phyloP scores from a whole-genome alignment of 1,140 invertebrate genomes.

The Polypedilum pembai region DNA sequence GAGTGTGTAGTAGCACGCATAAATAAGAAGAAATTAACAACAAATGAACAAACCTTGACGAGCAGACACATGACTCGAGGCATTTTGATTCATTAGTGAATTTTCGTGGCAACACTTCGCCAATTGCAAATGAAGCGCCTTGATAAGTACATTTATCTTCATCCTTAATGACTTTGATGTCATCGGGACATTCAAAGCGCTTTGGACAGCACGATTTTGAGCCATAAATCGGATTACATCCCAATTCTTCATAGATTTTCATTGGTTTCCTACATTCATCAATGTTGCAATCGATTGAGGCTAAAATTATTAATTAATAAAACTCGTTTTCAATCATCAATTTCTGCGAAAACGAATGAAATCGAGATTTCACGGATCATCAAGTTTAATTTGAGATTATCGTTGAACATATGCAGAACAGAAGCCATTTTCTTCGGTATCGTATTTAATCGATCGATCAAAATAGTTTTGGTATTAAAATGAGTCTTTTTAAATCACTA shows the following conservation, averaged over 20 bases:
- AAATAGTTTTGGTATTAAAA: too few relatives aligned
- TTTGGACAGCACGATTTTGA: slow-evolving; percentile 10
- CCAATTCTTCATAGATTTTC: slow-evolving; percentile 6
- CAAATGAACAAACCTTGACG: background rate
- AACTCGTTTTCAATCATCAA: background rate
- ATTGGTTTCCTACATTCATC: slow-evolving; percentile 10
- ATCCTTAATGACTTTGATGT: slow-evolving; percentile 8
- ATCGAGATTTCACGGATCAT: too few relatives aligned
- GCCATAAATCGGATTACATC: slow-evolving; percentile 15
- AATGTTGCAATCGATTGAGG: slow-evolving; percentile 4
- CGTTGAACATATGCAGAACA: too few relatives aligned
- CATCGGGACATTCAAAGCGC: background rate
- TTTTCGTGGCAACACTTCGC: background rate
- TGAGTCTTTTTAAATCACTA: too few relatives aligned
- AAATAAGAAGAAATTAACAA: background rate
- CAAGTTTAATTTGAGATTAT: too few relatives aligned
- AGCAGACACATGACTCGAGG: background rate
- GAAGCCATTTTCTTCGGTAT: too few relatives aligned
- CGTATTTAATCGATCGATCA: too few relatives aligned
- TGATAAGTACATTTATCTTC: background rate
- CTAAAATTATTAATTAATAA: background rate
- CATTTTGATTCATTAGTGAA: slow-evolving; percentile 2
- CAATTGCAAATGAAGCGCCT: background rate
- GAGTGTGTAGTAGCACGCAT: background rate
- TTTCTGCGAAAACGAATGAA: too few relatives aligned